These are phyloP conservation scores for Erythrocercus mccallii DNA, from an alignment of 2,113 vertebrate species.

Conservation along the genomic window DNA sequence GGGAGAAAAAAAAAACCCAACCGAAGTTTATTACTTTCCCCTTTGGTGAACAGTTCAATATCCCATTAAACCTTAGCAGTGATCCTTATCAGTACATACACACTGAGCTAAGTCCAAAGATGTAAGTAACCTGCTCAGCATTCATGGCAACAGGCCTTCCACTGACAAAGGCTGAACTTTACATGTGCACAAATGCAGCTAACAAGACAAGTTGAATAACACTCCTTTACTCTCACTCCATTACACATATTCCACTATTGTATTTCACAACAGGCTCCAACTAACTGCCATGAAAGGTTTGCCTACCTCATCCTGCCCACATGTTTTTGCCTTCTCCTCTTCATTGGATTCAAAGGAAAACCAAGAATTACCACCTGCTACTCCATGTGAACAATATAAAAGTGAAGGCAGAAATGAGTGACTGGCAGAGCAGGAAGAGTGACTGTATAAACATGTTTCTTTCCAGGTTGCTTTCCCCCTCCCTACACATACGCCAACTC, in stretches of 20 bases:
- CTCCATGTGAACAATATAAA: neutral
- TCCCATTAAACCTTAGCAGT: neutral
- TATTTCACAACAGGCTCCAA: neutral
- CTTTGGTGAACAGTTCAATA: conserved; percentile 5
- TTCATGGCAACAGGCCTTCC: neutral
- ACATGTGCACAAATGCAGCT: accelerated
- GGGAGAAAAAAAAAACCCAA: accelerated
- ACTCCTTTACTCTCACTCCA: neutral
- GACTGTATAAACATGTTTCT: neutral
- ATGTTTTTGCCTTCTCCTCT: neutral
- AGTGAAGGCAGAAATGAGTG: neutral
- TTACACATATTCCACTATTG: neutral
- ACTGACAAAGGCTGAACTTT: neutral
- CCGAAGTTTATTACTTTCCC: neutral
- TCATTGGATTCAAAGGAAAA: neutral
- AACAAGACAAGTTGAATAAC: neutral
- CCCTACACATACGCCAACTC: neutral
- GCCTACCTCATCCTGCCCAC: neutral
- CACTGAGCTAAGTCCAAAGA: neutral
- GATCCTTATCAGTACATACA: neutral
- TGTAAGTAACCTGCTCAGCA: neutral
- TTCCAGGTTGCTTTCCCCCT: neutral
- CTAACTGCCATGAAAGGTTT: neutral
- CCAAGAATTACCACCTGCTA: neutral
- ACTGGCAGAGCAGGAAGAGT: neutral